Evolutionary conservation across 64 coral and sea anemone species (phyloP), one percentile per base, ranked within the genome.

Genomic region (Platygyra sinensis): DNA sequence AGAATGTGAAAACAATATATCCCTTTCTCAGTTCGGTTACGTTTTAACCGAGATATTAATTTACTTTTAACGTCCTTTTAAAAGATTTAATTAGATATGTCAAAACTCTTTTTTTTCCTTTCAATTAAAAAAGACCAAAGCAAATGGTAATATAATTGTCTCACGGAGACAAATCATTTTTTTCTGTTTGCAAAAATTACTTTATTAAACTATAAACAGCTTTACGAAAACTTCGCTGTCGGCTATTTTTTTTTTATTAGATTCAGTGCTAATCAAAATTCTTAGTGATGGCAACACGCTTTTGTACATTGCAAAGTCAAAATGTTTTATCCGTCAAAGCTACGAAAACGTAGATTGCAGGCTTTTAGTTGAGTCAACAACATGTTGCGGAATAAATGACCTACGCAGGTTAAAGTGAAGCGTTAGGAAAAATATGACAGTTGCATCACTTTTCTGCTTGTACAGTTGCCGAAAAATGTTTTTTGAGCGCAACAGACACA

Each of bases 311-410:
- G 15, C 11, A 57, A 57, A 57, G 11, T 57, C 11, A 57, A 74
- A 16, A 32, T 75, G 13, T 30, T 80, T 59, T 60, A 60, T 29
- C 51, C 4, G 13, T 30, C 10, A 73, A 81, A 81, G 30, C 55
- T 6, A 25, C 33, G 33, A 36, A 36, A 36, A 36, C 25, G 38
- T 22, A 52, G 4, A 25, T 16, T 80, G n/a, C 15, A 63, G 22
- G 79, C 79, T 81, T 80, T 81, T 81, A 81, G 79, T 81, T 81
- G 79, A 63, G 79, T 81, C 79, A 81, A 81, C 79, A 81, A 16
- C 16, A 24, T 30, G 54, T 29, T 20, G 17, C 30, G 59, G 62
- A 57, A 81, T 15, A 52, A 22, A 77, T 42, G 73, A 15, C 33
- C 33, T 11, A 52, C 15, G 10, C 39, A 19, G 54, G 5, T 2